phyloP scores from a whole-genome alignment of 2,113 vertebrate genomes.

The Asarcornis scutulata region DNA sequence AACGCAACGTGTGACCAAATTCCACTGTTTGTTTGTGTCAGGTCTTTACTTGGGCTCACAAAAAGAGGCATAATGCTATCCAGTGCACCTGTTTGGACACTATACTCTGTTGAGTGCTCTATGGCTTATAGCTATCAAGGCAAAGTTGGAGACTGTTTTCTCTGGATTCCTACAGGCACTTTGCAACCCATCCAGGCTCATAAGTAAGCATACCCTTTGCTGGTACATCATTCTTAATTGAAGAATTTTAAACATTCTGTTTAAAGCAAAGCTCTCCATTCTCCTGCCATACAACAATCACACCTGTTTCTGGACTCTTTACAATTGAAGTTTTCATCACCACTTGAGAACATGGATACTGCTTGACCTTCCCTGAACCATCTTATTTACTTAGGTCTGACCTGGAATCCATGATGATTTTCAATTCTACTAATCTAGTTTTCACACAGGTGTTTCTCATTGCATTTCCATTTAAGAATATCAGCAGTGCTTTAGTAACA shows the following conservation, averaged over 20 bases:
- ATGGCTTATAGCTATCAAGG: background rate
- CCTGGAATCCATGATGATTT: conserved; percentile 64
- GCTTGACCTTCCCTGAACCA: conserved; percentile 47
- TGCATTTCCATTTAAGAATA: conserved; percentile 80
- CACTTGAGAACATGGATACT: conserved; percentile 63
- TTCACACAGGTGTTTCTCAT: conserved; percentile 89
- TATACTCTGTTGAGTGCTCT: background rate
- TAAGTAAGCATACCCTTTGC: background rate
- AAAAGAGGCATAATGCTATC: background rate
- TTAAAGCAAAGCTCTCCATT: background rate
- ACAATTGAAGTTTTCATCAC: conserved; percentile 72
- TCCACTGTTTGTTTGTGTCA: background rate
- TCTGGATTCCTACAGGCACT: background rate
- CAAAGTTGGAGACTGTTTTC: background rate
- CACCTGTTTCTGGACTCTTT: conserved; percentile 51
- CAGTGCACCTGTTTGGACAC: background rate
- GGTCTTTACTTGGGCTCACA: background rate
- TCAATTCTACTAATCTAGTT: conserved; percentile 53
- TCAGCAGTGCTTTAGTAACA: conserved; percentile 82
- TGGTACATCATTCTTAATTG: background rate
- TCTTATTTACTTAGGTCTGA: conserved; percentile 73
- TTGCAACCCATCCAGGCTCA: background rate
- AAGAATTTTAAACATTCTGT: background rate
- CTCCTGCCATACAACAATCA: background rate
- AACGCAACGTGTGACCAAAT: background rate